Base-by-base conservation (phyloP, 37 sponge, comb jelly and placozoan genomes). In the Chondrosia reniformis region DNA sequence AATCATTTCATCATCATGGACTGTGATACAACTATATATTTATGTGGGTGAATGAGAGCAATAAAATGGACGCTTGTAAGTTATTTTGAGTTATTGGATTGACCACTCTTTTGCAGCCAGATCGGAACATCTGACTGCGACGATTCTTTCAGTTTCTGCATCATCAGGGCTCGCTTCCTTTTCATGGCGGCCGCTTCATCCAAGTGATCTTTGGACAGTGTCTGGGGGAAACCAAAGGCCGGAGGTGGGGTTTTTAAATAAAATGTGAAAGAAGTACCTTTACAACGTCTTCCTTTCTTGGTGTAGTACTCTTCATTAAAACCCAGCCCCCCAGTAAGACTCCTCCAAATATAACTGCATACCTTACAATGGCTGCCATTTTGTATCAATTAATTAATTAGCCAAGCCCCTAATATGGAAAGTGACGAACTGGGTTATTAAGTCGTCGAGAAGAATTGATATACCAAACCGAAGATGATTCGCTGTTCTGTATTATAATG, bases 321-420 rank as follows among this genome's bases (percentile, higher is more conserved):
- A 52, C 79, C 88, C 88, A 87, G 28, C 83, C 88, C 8, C 46
- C 55, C 3, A 41, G 56, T 27, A 78, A 57, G 17, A 46, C 52
- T 19, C 76, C 83, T 46, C 66, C 77, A 49, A 44, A 42, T 31
- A 69, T 10, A 10, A 69, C n/a, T 0, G 15, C 25, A 44, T 69
- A 69, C 72, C 36, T 69, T 21, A 37, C n/a, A 40, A 4, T 69
- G 43, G 72, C 31, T 24, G 72, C 72, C 72, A 69, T 69, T 40
- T 69, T 69, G n/a, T n/a, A n/a, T n/a, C n/a, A n/a, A n/a, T n/a
- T n/a, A n/a, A n/a, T n/a, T n/a, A n/a, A n/a, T n/a, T n/a, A n/a
- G n/a, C n/a, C n/a, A n/a, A n/a, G n/a, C n/a, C n/a, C n/a, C n/a
- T n/a, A n/a, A n/a, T n/a, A n/a, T n/a, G n/a, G n/a, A n/a, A n/a